Evolutionary conservation across 1,140 invertebrate species (phyloP).

Genomic region (Drosophila pruinosa): DNA sequence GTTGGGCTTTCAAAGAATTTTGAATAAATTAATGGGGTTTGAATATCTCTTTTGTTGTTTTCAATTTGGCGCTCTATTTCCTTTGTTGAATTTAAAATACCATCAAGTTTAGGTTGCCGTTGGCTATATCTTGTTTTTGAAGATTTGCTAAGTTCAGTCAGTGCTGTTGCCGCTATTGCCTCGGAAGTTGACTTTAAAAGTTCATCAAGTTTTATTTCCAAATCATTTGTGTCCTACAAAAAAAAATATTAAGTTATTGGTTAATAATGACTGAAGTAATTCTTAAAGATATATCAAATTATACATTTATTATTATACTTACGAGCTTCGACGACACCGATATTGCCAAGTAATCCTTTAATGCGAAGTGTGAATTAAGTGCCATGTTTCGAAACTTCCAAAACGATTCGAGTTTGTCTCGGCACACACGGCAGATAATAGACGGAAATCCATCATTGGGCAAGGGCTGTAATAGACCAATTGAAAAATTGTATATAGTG

Average conservation of each 20-base stretch:
- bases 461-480: conserved; percentile 52
- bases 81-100: conserved; percentile 5
- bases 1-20: conserved; percentile 41
- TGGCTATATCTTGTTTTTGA: conserved; percentile 65
- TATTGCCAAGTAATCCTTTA: conserved; percentile 63
- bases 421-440: conserved; percentile 69
- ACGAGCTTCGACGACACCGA: conserved; percentile 47
- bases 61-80: conserved; percentile 38
- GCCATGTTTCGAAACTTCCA: conserved; percentile 78
- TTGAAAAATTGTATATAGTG: no score
- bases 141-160: conserved; percentile 80
- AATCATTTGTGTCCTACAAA: conserved; percentile 45
- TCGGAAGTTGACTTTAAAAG: conserved; percentile 76
- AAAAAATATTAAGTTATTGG: neutral
- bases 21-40: conserved; percentile 42
- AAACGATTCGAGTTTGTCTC: conserved; percentile 65
- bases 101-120: conserved; percentile 39
- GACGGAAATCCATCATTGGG: conserved; percentile 75
- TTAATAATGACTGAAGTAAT: no score
- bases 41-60: conserved; percentile 32
- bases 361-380: conserved; percentile 60
- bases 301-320: conserved; percentile 31
- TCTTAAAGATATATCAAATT: no score
- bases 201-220: conserved; percentile 65
- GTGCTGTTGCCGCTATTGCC: conserved; percentile 78